Conservation (phyloP, 1,140 invertebrate genomes). For the Mizuhopecten yessoensis region DNA sequence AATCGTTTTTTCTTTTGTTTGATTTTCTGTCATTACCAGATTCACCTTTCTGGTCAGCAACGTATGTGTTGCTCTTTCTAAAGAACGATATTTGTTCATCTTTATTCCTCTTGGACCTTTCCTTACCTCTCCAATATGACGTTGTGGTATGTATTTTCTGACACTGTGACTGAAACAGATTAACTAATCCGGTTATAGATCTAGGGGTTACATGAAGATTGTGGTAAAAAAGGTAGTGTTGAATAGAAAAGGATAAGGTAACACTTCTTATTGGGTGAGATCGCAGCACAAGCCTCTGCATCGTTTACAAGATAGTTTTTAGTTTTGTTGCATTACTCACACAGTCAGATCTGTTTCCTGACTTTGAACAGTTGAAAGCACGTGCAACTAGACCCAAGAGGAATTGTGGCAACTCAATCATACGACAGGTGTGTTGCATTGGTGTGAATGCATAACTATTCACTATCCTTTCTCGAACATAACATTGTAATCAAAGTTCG, state of each 20-base stretch:
- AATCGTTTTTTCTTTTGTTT: neutral
- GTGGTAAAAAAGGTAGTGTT: neutral
- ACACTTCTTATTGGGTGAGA: neutral
- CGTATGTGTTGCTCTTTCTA: neutral
- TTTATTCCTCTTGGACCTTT: neutral
- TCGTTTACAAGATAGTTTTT: neutral
- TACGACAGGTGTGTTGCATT: no score
- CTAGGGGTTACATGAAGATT: no score
- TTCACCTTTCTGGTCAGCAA: neutral
- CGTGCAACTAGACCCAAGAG: no score
- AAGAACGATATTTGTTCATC: neutral
- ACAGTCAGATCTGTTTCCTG: no score
- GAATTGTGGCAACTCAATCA: no score
- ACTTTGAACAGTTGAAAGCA: no score
- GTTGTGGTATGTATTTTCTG: neutral
- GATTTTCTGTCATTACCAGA: neutral
- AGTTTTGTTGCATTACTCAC: no score
- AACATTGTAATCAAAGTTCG: no score
- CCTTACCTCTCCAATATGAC: neutral
- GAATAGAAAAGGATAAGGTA: neutral
- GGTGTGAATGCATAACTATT: no score
- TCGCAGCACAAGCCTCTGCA: neutral
- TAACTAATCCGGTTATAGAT: neutral
- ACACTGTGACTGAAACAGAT: neutral
- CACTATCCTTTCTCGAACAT: no score